Percentiles rank a stretch among this genome's conserved stretches.
phyloP scores from a whole-genome alignment of 2,797 vertebrate species.

The Protosalanx chinensis region DNA sequence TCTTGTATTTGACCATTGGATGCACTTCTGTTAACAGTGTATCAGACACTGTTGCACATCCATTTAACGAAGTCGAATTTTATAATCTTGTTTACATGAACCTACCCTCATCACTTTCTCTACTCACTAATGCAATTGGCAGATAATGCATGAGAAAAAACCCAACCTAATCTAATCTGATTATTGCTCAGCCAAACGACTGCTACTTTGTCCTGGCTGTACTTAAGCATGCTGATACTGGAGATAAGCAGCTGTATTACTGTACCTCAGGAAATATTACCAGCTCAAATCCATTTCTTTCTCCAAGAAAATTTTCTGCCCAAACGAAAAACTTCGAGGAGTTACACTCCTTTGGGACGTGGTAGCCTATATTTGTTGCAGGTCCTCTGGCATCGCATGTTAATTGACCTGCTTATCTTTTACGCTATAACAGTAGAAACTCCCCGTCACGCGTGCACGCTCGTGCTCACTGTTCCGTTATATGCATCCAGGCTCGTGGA shows the following conservation, averaged over 20 bases:
- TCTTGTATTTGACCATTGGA: neutral
- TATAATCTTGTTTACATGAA: neutral
- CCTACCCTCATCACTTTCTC: neutral
- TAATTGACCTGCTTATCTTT: conserved; percentile 22
- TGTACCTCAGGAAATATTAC: conserved; percentile 71
- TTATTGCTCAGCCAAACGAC: conserved; percentile 25
- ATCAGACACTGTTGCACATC: neutral
- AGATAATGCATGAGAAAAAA: conserved; percentile 18
- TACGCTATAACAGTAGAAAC: conserved; percentile 31
- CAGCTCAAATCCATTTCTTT: conserved; percentile 66
- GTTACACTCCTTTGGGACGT: conserved; percentile 39
- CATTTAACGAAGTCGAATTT: neutral
- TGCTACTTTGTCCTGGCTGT: conserved; percentile 8
- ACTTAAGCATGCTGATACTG: conserved; percentile 22
- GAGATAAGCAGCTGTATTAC: conserved; percentile 32
- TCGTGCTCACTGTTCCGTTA: conserved; percentile 39
- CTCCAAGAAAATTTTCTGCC: conserved; percentile 35
- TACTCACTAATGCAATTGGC: conserved; percentile 16
- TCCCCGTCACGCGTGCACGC: conserved; percentile 21
- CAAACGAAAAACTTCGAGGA: conserved; percentile 43
- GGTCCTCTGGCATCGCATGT: conserved; percentile 52
- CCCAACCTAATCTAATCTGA: conserved; percentile 31
- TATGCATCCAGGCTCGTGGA: conserved; percentile 42
- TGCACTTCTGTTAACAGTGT: neutral
- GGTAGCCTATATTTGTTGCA: conserved; percentile 38